Base-by-base conservation (phyloP, 2,888 invertebrate species). In the Ennomos erosarius region DNA sequence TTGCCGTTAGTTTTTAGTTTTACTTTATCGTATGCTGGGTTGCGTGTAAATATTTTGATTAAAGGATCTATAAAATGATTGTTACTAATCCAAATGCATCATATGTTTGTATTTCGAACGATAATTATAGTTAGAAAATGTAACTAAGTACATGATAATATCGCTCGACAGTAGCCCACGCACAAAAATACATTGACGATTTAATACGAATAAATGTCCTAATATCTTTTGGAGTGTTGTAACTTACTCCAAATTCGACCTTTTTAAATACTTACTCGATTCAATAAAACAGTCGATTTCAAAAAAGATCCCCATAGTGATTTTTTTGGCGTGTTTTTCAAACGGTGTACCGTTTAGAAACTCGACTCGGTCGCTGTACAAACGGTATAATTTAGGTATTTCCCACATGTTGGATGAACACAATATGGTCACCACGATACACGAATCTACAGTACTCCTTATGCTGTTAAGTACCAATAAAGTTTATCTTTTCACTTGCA, bases 361-460 rank as follows among this genome's bases (percentile, higher is more conserved):
- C 52, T 55, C 49, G 40, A 67, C 59, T 38, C 49, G 53, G 55
- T 44, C 59, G 39, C 47, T 39, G 61, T 61, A 64, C 64, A 69
- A 65, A 70, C 59, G 60, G 65, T 64, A 72, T 71, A 69, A 71
- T 73, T 75, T 65, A 68, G 60, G 66, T 57, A 55, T 62, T 62
- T 51, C 49, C 61, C 63, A 66, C 63, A 55, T 59, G 61, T 66
- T 53, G 35, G 54, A 50, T 52, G 53, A 59, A 59, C 42, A 50
- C 54, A 54, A 58, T 63, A 46, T 59, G 44, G 44, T 26, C 33
- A 50, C 48, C 16, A 1, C 44, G n/a, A 33, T 53, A 49, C 52
- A 57, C 52, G 48, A 59, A 63, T 52, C 11, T 42, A 26, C n/a
- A n/a, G n/a, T n/a, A n/a, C 45, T 49, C 45, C 47, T 36, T 67